Evolutionary conservation across 2,113 vertebrate genomes (phyloP).

Genomic region (Ploceus nigricollis): DNA sequence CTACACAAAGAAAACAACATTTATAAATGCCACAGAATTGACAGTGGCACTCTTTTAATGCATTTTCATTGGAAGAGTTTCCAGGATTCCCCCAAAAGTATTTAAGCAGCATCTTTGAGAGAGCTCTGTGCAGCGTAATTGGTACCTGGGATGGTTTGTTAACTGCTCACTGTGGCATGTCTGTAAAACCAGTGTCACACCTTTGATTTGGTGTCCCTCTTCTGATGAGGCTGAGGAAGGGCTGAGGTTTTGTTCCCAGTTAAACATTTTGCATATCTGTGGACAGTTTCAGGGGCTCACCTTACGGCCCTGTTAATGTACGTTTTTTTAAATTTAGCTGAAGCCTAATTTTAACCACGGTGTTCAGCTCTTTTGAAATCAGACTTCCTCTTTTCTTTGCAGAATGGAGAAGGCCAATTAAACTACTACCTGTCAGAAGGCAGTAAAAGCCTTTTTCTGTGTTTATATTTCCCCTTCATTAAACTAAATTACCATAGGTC

Average conservation of each 20-base stretch:
- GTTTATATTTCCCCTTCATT: conserved; percentile 5
- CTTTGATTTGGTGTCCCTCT: neutral
- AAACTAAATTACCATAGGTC: neutral
- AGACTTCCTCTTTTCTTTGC: neutral
- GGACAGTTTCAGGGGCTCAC: neutral
- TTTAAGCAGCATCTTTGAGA: neutral
- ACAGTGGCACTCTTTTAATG: neutral
- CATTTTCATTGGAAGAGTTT: neutral
- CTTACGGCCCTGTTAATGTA: neutral
- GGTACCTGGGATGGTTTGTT: neutral
- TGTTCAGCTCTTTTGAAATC: neutral
- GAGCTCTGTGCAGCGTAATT: neutral
- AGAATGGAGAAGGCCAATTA: conserved; percentile 10
- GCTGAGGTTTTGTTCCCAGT: neutral
- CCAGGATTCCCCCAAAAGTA: neutral
- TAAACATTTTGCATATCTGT: neutral
- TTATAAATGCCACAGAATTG: neutral
- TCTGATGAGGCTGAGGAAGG: neutral
- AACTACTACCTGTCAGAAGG: neutral
- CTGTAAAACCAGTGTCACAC: neutral
- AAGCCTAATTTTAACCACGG: neutral
- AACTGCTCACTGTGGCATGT: fast-evolving
- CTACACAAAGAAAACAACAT: neutral
- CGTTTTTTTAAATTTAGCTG: neutral
- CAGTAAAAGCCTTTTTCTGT: neutral